Base-by-base conservation (phyloP, 2,113 vertebrate species). In the Aleadryas rufinucha region DNA sequence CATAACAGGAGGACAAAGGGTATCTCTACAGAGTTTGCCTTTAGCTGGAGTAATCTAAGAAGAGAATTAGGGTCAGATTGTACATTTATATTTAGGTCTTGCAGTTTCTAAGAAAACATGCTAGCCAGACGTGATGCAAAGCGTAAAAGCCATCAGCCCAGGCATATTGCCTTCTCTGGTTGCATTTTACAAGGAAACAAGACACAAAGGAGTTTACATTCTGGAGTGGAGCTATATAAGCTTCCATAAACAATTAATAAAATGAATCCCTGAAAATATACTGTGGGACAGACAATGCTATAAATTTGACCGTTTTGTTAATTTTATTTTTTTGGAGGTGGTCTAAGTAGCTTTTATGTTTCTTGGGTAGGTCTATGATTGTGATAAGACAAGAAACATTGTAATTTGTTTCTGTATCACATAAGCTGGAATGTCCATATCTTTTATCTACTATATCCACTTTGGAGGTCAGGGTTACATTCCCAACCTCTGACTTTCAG, bases 101-200 rank as follows among this genome's bases (percentile, higher is more conserved):
- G 15, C 16, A 26, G 9, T 71, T 79, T 39, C 35, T 63, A 35
- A 59, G 28, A 50, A 72, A 59, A 10, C 2, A 7, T 23, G 8
- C 8, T 54, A 50, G 65, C 3, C 35, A 54, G 15, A 63, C 39
- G 39, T 50, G 35, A 45, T 37, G 13, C 0, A 0, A 63, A 50
- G 39, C 6, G 35, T n/a, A 71, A 76, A 84, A 72, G 23, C 27
- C 5, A 33, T 28, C n/a, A 71, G 5, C 6, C 15, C 22, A 59
- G n/a, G 6, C 20, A 23, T 50, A 47, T 12, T 26, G 8, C 60
- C 20, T 56, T 45, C 50, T 50, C 60, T 63, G 60, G 27, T 20
- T 66, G 13, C 12, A 13, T 65, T 89, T 86, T 83, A 61, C 28
- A 83, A 85, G 42, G 17, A 74, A 74, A 74, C 0, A 0, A 79